These are phyloP conservation scores for Sparus aurata DNA, from an alignment of 2,797 vertebrate species.

Conservation along the genomic window DNA sequence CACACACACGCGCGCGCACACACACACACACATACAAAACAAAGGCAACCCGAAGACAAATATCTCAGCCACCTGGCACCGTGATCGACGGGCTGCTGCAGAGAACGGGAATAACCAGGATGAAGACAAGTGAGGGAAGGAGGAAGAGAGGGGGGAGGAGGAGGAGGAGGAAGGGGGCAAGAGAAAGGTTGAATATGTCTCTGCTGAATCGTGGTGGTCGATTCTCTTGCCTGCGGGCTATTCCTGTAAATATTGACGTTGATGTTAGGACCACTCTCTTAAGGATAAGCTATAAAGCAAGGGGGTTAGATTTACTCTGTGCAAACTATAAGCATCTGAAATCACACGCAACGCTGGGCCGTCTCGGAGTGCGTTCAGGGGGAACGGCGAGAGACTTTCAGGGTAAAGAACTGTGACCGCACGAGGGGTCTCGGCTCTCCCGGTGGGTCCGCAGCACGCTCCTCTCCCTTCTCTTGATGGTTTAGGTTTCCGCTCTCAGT, in stretches of 20 bases:
- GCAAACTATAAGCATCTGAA: constrained; percentile 71
- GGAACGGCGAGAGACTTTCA: constrained; percentile 64
- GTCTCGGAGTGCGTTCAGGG: constrained; percentile 46
- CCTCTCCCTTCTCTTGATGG: constrained; percentile 67
- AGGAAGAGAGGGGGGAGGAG: constrained; percentile 4
- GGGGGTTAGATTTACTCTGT: constrained; percentile 74
- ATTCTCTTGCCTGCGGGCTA: constrained; percentile 80
- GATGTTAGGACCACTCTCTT: constrained; percentile 83
- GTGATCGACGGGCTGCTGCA: constrained; percentile 59
- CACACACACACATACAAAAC: constrained; percentile 40
- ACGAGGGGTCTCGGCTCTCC: constrained; percentile 67
- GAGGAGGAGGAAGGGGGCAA: constrained; percentile 19
- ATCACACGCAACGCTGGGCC: constrained; percentile 61
- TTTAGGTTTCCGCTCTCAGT: constrained; percentile 78
- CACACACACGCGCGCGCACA: constrained; percentile 9
- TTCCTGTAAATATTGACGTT: constrained; percentile 85
- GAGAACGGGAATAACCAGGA: constrained; percentile 60
- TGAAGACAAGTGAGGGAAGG: constrained; percentile 61
- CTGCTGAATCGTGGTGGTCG: constrained; percentile 78
- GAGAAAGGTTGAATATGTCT: constrained; percentile 73
- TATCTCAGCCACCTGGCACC: constrained; percentile 54
- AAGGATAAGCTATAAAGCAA: constrained; percentile 80
- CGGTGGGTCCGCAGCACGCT: constrained; percentile 65
- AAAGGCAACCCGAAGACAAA: constrained; percentile 65
- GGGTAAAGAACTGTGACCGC: constrained; percentile 66